Conservation (phyloP, 2,797 vertebrate genomes). For the Anabacerthia variegaticeps region DNA sequence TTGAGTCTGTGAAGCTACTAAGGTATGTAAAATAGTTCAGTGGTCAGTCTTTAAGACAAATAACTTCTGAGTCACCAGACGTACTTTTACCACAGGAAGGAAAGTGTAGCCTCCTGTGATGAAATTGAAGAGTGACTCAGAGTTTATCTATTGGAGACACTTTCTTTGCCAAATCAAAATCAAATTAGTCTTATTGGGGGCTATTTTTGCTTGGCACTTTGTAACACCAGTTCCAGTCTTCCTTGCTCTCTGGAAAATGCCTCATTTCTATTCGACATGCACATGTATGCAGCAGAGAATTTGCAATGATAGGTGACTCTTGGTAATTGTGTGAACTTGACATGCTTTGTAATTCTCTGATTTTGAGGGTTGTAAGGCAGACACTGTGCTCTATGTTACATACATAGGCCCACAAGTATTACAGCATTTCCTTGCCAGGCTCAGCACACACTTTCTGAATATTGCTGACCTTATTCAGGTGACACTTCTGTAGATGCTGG, state of each 20-base stretch:
- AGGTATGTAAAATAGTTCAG: not conserved
- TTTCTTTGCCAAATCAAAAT: slow-evolving; percentile 5
- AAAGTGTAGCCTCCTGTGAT: not conserved
- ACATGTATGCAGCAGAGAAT: not conserved
- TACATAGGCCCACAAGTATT: not conserved
- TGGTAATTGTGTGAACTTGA: not conserved
- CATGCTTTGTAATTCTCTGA: not conserved
- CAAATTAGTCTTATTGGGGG: not conserved
- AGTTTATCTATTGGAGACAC: not conserved
- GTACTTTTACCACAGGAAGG: slow-evolving; percentile 30
- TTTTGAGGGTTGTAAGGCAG: not conserved
- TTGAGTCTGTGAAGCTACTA: not conserved
- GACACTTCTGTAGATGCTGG: not conserved
- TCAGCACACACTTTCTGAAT: not conserved
- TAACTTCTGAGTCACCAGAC: slow-evolving; percentile 12
- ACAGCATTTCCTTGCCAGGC: not conserved
- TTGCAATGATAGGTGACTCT: not conserved
- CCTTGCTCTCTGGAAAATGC: not conserved
- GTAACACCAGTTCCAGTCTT: not conserved
- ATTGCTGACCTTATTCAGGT: not conserved
- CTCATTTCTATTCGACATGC: not conserved
- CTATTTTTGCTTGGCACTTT: not conserved
- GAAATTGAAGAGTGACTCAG: slow-evolving; percentile 26
- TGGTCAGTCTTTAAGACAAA: slow-evolving; percentile 10
- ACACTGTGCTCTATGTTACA: not conserved